These are phyloP conservation scores for Drosophila fulvimacula DNA, from an alignment of 2,888 invertebrate genomes.

Conservation along the genomic window DNA sequence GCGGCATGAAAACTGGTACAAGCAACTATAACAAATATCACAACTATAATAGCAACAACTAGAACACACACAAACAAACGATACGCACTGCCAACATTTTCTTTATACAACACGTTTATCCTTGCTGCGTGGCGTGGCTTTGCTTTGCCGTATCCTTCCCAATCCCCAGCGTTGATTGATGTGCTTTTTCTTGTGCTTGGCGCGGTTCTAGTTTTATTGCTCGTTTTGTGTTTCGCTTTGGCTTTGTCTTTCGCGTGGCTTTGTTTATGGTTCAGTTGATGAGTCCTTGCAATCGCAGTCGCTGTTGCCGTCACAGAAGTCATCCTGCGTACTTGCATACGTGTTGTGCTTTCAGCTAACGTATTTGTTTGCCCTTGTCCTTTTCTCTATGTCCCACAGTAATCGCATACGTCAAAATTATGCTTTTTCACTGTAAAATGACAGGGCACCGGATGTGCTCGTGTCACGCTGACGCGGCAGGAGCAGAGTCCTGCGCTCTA, in stretches of 20 bases:
- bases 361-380: conserved; percentile 27
- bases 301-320: background rate
- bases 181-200: conserved; percentile 70
- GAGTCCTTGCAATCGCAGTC: conserved; percentile 34
- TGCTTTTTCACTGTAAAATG: conserved; percentile 68
- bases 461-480: conserved; percentile 62
- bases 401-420: conserved; percentile 78
- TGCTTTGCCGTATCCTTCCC: conserved; percentile 32
- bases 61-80: background rate
- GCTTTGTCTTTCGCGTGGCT: conserved; percentile 35
- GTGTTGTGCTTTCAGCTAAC: conserved; percentile 22
- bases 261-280: conserved; percentile 57
- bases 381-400: conserved; percentile 41
- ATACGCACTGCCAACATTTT: conserved; percentile 43
- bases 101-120: conserved; percentile 73
- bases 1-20: conserved; percentile 65
- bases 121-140: conserved; percentile 44
- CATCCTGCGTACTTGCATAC: conserved; percentile 26
- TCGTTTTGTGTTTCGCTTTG: conserved; percentile 57
- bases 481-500: background rate
- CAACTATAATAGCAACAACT: conserved; percentile 25
- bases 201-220: conserved; percentile 79
- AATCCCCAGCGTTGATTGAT: conserved; percentile 68
- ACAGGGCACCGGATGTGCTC: conserved; percentile 57
- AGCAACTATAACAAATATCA: conserved; percentile 43